Evolutionary conservation across 2,797 vertebrate species (phyloP).

Genomic region (Pipistrellus pipistrellus): DNA sequence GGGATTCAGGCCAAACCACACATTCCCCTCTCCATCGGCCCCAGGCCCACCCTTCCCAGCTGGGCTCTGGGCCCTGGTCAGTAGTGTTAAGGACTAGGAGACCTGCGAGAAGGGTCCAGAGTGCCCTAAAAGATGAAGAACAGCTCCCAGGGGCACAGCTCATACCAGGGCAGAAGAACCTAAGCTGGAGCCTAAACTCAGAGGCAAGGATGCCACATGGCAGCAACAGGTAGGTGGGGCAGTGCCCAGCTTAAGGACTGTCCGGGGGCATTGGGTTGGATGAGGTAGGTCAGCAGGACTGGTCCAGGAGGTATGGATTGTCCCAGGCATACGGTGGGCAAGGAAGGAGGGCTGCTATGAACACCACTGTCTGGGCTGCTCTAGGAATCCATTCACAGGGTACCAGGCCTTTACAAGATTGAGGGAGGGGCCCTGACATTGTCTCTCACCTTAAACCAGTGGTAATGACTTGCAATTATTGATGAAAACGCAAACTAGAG

Average conservation of each 20-base stretch:
- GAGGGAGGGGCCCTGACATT: slow-evolving; percentile 86
- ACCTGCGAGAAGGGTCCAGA: not conserved
- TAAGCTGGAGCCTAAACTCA: not conserved
- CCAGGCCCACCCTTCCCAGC: not conserved
- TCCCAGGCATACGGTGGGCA: not conserved
- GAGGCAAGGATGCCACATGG: not conserved
- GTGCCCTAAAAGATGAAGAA: not conserved
- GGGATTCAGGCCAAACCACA: not conserved
- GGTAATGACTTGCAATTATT: slow-evolving; percentile 92
- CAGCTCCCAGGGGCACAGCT: not conserved
- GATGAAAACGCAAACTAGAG: slow-evolving; percentile 85
- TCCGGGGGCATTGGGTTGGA: not conserved
- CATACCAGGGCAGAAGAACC: not conserved
- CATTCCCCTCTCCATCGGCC: not conserved
- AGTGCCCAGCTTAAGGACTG: not conserved
- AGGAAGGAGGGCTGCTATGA: not conserved
- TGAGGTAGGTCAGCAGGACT: not conserved
- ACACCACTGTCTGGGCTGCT: not conserved
- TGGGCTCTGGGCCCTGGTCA: not conserved
- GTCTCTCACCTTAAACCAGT: slow-evolving; percentile 92
- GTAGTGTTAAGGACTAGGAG: not conserved
- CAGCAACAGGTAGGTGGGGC: slow-evolving; percentile 20
- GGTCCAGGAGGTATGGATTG: not conserved
- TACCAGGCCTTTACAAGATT: not conserved
- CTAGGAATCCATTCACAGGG: slow-evolving; percentile 25